phyloP scores from a whole-genome alignment of 2,113 vertebrate genomes.

The Solenodon paradoxus region DNA sequence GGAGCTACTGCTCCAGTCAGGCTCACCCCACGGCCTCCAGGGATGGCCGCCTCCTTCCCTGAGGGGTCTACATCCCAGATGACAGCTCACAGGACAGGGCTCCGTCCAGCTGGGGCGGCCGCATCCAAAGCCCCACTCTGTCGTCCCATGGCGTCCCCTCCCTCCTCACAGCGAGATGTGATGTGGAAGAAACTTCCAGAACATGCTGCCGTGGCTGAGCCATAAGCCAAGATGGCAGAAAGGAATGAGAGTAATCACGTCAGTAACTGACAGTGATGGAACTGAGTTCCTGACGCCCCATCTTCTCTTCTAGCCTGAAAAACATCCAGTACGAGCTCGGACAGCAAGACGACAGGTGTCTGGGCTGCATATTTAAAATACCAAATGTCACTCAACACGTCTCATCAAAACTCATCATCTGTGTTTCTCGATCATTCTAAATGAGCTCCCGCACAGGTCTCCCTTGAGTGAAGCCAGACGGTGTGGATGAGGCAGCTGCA shows the following conservation, averaged over 20 bases:
- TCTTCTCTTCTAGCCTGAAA: not conserved
- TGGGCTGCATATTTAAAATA: constrained; percentile 34
- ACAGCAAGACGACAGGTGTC: not conserved
- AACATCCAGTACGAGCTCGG: not conserved
- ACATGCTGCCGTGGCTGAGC: not conserved
- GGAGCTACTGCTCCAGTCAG: fast-evolving
- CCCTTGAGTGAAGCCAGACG: not conserved
- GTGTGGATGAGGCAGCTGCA: not conserved
- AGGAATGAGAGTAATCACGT: fast-evolving
- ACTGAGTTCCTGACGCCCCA: fast-evolving
- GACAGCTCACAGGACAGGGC: not conserved
- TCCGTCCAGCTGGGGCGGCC: fast-evolving
- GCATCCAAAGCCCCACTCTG: not conserved
- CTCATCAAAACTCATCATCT: not conserved
- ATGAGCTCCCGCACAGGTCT: not conserved
- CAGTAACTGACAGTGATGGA: fast-evolving
- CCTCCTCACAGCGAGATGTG: fast-evolving
- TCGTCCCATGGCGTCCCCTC: fast-evolving
- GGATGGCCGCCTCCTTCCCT: too few relatives aligned
- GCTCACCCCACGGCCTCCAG: fast-evolving
- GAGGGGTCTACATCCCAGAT: fast-evolving
- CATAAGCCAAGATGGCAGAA: fast-evolving
- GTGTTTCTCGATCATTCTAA: not conserved
- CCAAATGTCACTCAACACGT: not conserved
- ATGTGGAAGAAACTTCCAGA: not conserved